Evolutionary conservation across 2,888 invertebrate species (phyloP).

Genomic region (Brenthis hecate): DNA sequence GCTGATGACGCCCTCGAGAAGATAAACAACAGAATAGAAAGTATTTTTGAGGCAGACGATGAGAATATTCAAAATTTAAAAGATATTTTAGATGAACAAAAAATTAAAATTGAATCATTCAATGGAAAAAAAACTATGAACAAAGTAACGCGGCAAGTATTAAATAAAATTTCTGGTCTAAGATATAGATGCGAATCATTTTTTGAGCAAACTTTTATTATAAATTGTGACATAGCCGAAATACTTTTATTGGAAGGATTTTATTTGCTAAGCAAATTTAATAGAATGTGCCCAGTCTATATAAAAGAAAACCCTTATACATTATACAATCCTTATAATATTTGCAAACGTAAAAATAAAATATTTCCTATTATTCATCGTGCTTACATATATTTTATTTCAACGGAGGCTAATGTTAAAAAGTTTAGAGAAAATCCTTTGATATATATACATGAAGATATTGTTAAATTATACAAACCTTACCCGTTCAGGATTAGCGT

Average conservation of each 20-base stretch:
- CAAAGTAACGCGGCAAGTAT: constrained; percentile 55
- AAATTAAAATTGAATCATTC: constrained; percentile 70
- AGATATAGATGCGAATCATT: constrained; percentile 74
- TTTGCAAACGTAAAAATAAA: constrained; percentile 61
- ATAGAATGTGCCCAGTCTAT: constrained; percentile 85
- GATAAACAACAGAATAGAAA: constrained; percentile 70
- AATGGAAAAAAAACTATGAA: constrained; percentile 61
- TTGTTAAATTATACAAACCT: constrained; percentile 67
- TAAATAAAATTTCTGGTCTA: constrained; percentile 55
- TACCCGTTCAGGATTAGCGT: constrained; percentile 80
- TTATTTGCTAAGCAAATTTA: constrained; percentile 84
- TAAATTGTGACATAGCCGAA: constrained; percentile 80
- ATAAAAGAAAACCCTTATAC: constrained; percentile 73
- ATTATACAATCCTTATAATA: constrained; percentile 74
- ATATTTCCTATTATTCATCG: constrained; percentile 83
- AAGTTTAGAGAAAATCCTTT: constrained; percentile 82
- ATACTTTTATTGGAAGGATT: constrained; percentile 81
- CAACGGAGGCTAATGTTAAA: constrained; percentile 67
- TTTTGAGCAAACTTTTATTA: constrained; percentile 81
- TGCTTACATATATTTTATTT: constrained; percentile 83
- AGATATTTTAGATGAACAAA: constrained; percentile 62
- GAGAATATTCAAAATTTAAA: constrained; percentile 66
- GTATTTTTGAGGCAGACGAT: constrained; percentile 68
- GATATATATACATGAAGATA: constrained; percentile 72
- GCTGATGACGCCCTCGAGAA: constrained; percentile 70